Percentiles rank a stretch among this genome's conserved stretches.
Evolutionary conservation across 2,113 vertebrate genomes (phyloP).

Genomic region (Danionella cerebrum): DNA sequence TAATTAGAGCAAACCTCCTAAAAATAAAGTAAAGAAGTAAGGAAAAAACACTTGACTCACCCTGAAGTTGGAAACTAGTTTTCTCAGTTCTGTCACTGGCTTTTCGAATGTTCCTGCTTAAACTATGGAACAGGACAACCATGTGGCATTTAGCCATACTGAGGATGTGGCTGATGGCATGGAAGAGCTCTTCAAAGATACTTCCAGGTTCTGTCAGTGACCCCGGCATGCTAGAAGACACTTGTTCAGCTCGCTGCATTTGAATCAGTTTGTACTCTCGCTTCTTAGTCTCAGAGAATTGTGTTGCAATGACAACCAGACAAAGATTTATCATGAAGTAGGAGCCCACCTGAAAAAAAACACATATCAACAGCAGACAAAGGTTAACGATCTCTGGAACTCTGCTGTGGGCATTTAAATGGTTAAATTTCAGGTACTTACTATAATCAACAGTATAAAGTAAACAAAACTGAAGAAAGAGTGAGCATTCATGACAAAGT

Average conservation of each 20-base stretch:
- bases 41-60: too few species aligned
- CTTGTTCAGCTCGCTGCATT: slow-evolving; percentile 82
- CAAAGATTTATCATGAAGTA: slow-evolving; percentile 92
- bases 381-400: too few species aligned
- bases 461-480: slow-evolving; percentile 99
- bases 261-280: slow-evolving; percentile 97
- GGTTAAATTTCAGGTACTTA: too few species aligned
- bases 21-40: too few species aligned
- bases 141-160: slow-evolving; percentile 80
- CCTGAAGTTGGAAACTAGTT: too few species aligned
- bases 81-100: too few species aligned
- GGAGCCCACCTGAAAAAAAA: slow-evolving; percentile 67
- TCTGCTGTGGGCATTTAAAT: too few species aligned
- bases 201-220: slow-evolving; percentile 86
- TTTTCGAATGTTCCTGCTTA: too few species aligned
- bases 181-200: slow-evolving; percentile 95
- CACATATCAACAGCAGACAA: too few species aligned
- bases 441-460: slow-evolving; percentile 95
- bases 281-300: slow-evolving; percentile 97
- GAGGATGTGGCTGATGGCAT: slow-evolving; percentile 84
- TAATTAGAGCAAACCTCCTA: too few species aligned
- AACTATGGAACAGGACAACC: too few species aligned
- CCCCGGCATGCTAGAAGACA: slow-evolving; percentile 88
- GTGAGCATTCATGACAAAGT: slow-evolving; percentile 98
- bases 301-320: slow-evolving; percentile 95